Base-by-base conservation (phyloP, 2,113 vertebrate species). In the Barbus barbus region DNA sequence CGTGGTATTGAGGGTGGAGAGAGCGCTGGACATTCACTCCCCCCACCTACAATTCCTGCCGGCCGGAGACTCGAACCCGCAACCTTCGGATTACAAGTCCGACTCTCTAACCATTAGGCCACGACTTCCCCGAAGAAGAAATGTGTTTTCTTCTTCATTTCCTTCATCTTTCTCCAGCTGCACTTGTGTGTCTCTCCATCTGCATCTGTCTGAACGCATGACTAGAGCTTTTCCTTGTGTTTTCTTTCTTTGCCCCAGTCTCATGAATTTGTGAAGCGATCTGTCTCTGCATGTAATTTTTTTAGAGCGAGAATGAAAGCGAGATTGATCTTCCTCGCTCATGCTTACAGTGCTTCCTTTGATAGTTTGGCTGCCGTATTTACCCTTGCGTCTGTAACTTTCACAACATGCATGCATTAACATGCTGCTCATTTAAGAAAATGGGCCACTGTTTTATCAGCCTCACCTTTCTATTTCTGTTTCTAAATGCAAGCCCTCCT, bases 251-350 rank as follows among this genome's bases (percentile, higher is more conserved):
- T 5, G 0, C 14, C 24, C 53, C 41, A 44, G 33, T 28, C 76
- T 85, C 69, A 83, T 85, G 75, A 85, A 83, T 85, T 69, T 85
- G 48, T 83, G 44, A 83, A 24, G 60, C 5, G 20, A 9, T 69
- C 56, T 56, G 20, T n/a, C 24, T 60, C 26, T 86, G 38, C 36
- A 31, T 65, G 38, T n/a, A n/a, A n/a, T 38, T 44, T 38, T 38
- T 1, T 9, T 7, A 61, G 24, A n/a, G n/a, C n/a, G 12, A 31
- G 53, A 79, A 44, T 16, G 38, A 60, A 72, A 61, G 13, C 7
- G 20, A 79, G 48, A 75, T 78, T 65, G 67, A 83, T 75, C 56
- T 75, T 48, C 5, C 76, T 18, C 1, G 26, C 71, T 87, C 16
- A 53, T 72, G 84, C 53, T 65, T 78, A 46, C 65, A 26, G 26